Evolutionary conservation across 2,888 invertebrate genomes (phyloP).

Genomic region (Coenonympha glycerion): DNA sequence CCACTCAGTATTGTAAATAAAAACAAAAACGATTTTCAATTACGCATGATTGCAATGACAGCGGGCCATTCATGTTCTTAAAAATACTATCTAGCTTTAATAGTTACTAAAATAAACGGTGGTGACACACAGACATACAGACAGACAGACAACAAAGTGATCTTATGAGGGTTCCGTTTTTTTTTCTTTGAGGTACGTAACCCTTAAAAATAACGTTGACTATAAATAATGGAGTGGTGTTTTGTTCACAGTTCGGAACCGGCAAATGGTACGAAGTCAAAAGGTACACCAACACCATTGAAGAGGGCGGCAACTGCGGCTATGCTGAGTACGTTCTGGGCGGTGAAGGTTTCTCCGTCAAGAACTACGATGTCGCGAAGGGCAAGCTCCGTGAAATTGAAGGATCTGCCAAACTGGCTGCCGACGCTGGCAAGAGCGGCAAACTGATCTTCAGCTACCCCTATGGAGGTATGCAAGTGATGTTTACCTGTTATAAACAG

Average conservation of each 20-base stretch:
- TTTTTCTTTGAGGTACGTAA: too few species aligned
- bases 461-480: constrained; percentile 47
- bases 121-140: too few species aligned
- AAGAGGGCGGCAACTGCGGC: constrained; percentile 27
- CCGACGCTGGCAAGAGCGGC: constrained; percentile 63
- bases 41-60: too few species aligned
- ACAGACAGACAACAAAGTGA: too few species aligned
- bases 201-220: too few species aligned
- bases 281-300: constrained; percentile 26
- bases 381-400: constrained; percentile 51
- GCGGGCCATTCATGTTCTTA: too few species aligned
- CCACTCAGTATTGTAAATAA: too few species aligned
- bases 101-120: too few species aligned
- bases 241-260: constrained; percentile 50
- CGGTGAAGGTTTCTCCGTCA: constrained; percentile 51
- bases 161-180: too few species aligned
- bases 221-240: neutral
- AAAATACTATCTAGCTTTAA: too few species aligned
- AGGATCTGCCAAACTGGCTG: constrained; percentile 51
- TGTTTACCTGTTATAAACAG: neutral
- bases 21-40: too few species aligned
- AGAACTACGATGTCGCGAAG: constrained; percentile 52
- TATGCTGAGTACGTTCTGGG: constrained; percentile 76
- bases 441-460: constrained; percentile 47
- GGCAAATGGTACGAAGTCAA: constrained; percentile 33